Conservation (phyloP, 1,140 invertebrate genomes). For the Drosophila tristis region DNA sequence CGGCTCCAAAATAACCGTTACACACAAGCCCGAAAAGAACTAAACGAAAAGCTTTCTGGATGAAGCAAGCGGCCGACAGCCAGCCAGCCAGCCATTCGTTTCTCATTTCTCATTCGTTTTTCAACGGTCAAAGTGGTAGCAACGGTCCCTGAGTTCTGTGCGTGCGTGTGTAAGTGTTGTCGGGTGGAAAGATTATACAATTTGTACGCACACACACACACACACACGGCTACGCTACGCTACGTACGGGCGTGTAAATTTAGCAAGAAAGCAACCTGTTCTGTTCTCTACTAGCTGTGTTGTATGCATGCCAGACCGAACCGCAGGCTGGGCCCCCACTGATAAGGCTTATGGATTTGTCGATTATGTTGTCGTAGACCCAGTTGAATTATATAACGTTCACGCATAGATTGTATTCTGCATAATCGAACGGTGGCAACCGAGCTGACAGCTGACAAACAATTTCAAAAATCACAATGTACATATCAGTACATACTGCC, state of each 20-base stretch:
- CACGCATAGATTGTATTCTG: constrained; percentile 6
- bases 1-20: constrained; percentile 11
- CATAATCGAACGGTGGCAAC: constrained; percentile 28
- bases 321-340: constrained; percentile 38
- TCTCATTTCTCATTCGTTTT: constrained; percentile 45
- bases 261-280: constrained; percentile 58
- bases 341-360: constrained; percentile 65
- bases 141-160: constrained; percentile 16
- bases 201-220: constrained; percentile 20
- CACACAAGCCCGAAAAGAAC: constrained; percentile 10
- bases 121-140: constrained; percentile 72
- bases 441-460: constrained; percentile 15
- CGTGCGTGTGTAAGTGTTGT: constrained; percentile 21
- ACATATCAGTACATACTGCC: too few species aligned
- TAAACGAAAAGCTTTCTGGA: constrained; percentile 61
- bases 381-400: constrained; percentile 56
- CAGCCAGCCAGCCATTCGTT: background rate
- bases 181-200: constrained; percentile 40
- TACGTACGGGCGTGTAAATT: constrained; percentile 19
- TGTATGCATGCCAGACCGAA: constrained; percentile 21
- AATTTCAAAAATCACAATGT: constrained; percentile 11
- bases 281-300: constrained; percentile 29
- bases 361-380: constrained; percentile 28
- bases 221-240: constrained; percentile 2
- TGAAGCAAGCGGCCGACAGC: constrained; percentile 55